phyloP scores from a whole-genome alignment of 1,140 invertebrate genomes.

The Rhyzopertha dominica region DNA sequence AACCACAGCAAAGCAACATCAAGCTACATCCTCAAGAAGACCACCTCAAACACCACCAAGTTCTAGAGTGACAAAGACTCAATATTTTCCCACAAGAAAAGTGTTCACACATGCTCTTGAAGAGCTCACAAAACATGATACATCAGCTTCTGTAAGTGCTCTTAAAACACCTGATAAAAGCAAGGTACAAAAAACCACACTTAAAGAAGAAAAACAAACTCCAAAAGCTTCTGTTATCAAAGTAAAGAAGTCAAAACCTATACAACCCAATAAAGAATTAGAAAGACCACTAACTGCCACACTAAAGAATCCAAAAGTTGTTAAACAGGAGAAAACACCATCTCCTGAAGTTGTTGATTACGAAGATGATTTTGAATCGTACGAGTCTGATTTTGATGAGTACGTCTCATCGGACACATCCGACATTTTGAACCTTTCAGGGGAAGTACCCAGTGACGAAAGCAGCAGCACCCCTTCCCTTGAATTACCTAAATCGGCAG shows the following conservation, averaged over 20 bases:
- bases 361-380: constrained; percentile 57
- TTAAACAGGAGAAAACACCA: constrained; percentile 4
- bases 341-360: constrained; percentile 43
- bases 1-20: no score
- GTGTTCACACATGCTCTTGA: constrained; percentile 33
- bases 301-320: constrained; percentile 1
- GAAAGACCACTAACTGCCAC: background rate
- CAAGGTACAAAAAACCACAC: background rate
- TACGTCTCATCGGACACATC: constrained; percentile 39
- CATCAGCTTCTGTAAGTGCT: background rate
- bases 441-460: constrained; percentile 29
- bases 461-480: constrained; percentile 29
- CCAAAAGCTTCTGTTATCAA: constrained; percentile 7
- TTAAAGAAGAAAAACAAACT: constrained; percentile 8
- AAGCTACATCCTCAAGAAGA: no score
- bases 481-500: constrained; percentile 3
- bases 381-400: constrained; percentile 56
- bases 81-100: constrained; percentile 39
- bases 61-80: constrained; percentile 28
- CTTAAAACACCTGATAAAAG: background rate
- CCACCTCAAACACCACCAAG: constrained; percentile 21
- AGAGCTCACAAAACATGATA: no score
- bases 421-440: constrained; percentile 21
- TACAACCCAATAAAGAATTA: background rate
- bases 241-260: constrained; percentile 3